A percentile compares a stretch with the other conserved stretches of the same genome.
Evolutionary conservation across 2,113 vertebrate genomes (phyloP).

Genomic region (Eleginops maclovinus): DNA sequence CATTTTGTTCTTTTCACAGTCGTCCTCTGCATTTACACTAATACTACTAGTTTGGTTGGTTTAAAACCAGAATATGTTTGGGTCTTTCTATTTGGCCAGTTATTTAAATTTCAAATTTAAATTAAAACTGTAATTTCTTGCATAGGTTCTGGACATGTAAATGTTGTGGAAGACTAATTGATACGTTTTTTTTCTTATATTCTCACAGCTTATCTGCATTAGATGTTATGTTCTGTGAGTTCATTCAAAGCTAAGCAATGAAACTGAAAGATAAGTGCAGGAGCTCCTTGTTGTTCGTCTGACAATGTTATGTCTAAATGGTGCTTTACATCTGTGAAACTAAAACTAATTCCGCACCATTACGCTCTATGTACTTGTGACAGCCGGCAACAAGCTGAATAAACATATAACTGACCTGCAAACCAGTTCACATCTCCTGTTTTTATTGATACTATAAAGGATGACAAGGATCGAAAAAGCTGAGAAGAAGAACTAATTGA

Average conservation of each 20-base stretch:
- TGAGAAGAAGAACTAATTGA: not conserved
- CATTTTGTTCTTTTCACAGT: conserved; percentile 50
- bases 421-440: conserved; percentile 13
- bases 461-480: not conserved
- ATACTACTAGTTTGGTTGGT: conserved; percentile 20
- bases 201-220: conserved; percentile 44
- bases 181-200: conserved; percentile 66
- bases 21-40: conserved; percentile 71
- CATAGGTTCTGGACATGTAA: conserved; percentile 34
- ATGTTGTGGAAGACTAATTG: conserved; percentile 67
- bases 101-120: conserved; percentile 24
- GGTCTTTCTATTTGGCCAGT: conserved; percentile 15
- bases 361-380: conserved; percentile 66
- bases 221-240: conserved; percentile 48
- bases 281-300: conserved; percentile 61
- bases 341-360: conserved; percentile 65
- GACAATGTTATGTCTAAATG: conserved; percentile 58
- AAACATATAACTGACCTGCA: conserved; percentile 78
- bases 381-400: conserved; percentile 80
- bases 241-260: conserved; percentile 62
- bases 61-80: conserved; percentile 19
- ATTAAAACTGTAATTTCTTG: conserved; percentile 15
- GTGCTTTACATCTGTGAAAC: conserved; percentile 71
- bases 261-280: conserved; percentile 54
- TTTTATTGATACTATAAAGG: conserved; percentile 18